Base-by-base conservation (phyloP, 1,140 invertebrate species). In the Drosophila malerkotliana region DNA sequence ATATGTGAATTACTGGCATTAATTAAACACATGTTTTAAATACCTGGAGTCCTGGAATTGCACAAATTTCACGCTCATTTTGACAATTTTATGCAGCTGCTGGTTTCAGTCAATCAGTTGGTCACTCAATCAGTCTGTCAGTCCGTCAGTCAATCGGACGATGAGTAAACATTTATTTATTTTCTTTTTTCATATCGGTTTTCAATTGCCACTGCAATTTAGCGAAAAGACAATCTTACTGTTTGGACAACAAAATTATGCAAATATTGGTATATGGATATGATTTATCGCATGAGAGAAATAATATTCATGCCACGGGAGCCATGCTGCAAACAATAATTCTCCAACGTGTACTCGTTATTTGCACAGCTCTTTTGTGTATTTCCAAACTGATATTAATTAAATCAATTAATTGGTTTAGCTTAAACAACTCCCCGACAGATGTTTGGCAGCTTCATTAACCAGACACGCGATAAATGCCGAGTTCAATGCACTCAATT, bases 321-420 rank as follows among this genome's bases (percentile, higher is more conserved):
- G 28, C 41, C 39, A 66, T 9, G 4, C 34, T 3, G 34, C n/a
- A 12, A 56, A 75, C 18, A 47, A 47, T 21, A 21, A 47, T 21
- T 54, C 66, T 48, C 61, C 24, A 69, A 64, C 37, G 54, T 54
- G 45, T 60, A 39, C 34, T 26, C 59, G 28, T 55, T 78, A 69
- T 87, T 81, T 82, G 66, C 68, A 60, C 61, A 51, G 51, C 55
- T 52, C 68, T 60, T 68, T 79, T 63, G 54, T 58, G 18, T 53
- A 34, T 68, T 77, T 45, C 48, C 41, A 45, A 87, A 82, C 82
- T 78, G 78, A 82, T 88, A 88, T 87, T 87, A 88, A 87, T 87
- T 87, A 79, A 82, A 58, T 67, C 53, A 87, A 88, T 82, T 55
- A 58, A 55, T 44, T 59, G 71, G 45, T 44, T 59, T 74, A 52